Evolutionary conservation across 2,113 vertebrate genomes (phyloP), one percentile per base, ranked within the genome.

Genomic region (Callipepla californica): DNA sequence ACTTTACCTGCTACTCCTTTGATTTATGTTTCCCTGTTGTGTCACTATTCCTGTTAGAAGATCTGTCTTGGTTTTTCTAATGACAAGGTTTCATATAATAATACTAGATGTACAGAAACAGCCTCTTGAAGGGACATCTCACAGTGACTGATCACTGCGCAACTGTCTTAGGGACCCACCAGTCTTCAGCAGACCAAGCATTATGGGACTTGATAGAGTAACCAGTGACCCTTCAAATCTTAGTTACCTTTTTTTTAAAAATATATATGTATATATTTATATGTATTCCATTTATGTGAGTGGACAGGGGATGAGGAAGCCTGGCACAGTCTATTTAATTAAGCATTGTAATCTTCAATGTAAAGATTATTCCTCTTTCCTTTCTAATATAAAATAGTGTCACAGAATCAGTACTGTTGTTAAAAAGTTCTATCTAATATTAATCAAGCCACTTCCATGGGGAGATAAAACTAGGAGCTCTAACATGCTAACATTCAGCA

Each of bases 281-380:
- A 30, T 48, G 40, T 10, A 40, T 11, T 40, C 2, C 3, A 23
- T 45, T 8, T 66, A 6, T 73, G 12, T 58, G 30, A 66, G 23
- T 34, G 18, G 13, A 69, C 11, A 74, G 38, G 9, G 58, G 26
- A 95, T 25, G 45, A 90, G 42, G 75, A 94, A 95, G 63, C 76
- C 87, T 95, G 81, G 45, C 62, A 93, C 66, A 93, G 58, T 57
- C 63, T 76, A 16, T 93, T 92, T 96, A 98, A 97, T 97, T 97
- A 97, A 96, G 92, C 73, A 85, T 91, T 95, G 96, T 92, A 96
- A 80, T 88, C 91, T 91, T 96, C 92, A 91, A 74, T 92, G 80
- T 90, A 92, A 96, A 96, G 92, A 96, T 95, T 95, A 93, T 89
- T 81, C 81, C 70, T 95, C 92, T 95, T 96, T 96, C 96, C 91